Evolutionary conservation across 2,113 vertebrate species (phyloP), one percentile per base, ranked within the genome.

Genomic region (Myodes glareolus): DNA sequence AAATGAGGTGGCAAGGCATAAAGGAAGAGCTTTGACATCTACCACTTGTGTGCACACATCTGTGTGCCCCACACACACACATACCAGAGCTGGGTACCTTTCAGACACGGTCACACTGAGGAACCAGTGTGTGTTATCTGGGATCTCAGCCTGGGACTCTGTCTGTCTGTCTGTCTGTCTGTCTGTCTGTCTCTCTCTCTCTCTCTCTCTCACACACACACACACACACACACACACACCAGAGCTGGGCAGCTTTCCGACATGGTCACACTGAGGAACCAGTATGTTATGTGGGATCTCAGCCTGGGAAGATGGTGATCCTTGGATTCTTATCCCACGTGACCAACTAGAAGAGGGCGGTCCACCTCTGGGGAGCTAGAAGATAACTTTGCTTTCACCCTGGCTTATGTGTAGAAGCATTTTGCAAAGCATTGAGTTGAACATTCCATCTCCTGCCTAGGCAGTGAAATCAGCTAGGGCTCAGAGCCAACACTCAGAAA

Each of bases 381-480:
- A 84, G 89, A 85, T 23, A 52, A 23, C 25, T 50, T 39, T 10
- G 47, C 33, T 92, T 58, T 73, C 67, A 17, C n/a, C 13, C 47
- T 84, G 31, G 12, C 36, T 50, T 42, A 16, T 12, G 6, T 88
- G 52, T 29, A 33, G 36, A 90, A 70, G 14, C 33, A 0, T n/a
- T 85, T 58, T 91, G 36, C 75, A 85, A 85, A 89, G 52, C 0
- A 0, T 7, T n/a, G 14, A 42, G 7, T 63, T n/a, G 36, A 47
- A 67, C 7, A 0, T 47, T 45, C 58, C 0, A 1, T n/a, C 42
- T 61, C 70, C 52, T 88, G 13, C 55, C 25, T 50, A 0, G 0
- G 58, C 39, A 45, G 25, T 14, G n/a, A 84, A 27, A 16, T 58
- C 82, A 17, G 23, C 8, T 63, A 13, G 31, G 27, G 11, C 72